Evolutionary conservation across 2,113 vertebrate species (phyloP), one percentile per base, ranked within the genome.

Genomic region (Triplophysa dalaica): DNA sequence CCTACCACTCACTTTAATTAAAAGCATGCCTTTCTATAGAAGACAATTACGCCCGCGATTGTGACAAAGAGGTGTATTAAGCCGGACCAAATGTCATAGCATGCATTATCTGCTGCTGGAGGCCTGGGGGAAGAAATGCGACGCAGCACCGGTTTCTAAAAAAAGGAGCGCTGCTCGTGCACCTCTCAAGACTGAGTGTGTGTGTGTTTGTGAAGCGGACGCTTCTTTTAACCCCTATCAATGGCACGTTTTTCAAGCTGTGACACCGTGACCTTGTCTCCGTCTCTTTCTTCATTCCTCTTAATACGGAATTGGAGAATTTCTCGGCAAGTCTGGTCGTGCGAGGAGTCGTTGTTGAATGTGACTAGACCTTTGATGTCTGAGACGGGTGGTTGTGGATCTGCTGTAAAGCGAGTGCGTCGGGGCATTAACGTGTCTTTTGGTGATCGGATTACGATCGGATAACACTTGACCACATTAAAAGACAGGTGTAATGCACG

Each of bases 1-100:
- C 73, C 26, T 84, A 84, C 84, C 87, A 87, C 85, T 84, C 84
- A 82, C 84, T 86, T 84, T 84, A 88, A 86, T 87, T 85, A 88
- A 86, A 86, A 83, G 73, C 80, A 78, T 22, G 48, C 65, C 61
- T 74, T 68, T 84, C 81, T 75, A 60, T 70, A 67, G 73, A 83
- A 85, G 87, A 82, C 83, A 87, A 75, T 79, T 83, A 72, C 84
- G 75, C 29, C n/a, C 38, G 78, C 79, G 79, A 85, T 79, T 82
- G 82, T 83, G 81, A 82, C 85, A 84, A 85, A 84, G 72, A 82
- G 83, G 81, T 81, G 63, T 79, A 81, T 86, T 86, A 84, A 83
- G 81, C 72, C 56, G 81, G 84, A 81, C 79, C 79, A 85, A 85
- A 85, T 85, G 81, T 83, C 84, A 85, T 78, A 75, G 60, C 74